Base-by-base conservation (phyloP, 2,888 invertebrate genomes). In the Dyspetes luteomarginatus region DNA sequence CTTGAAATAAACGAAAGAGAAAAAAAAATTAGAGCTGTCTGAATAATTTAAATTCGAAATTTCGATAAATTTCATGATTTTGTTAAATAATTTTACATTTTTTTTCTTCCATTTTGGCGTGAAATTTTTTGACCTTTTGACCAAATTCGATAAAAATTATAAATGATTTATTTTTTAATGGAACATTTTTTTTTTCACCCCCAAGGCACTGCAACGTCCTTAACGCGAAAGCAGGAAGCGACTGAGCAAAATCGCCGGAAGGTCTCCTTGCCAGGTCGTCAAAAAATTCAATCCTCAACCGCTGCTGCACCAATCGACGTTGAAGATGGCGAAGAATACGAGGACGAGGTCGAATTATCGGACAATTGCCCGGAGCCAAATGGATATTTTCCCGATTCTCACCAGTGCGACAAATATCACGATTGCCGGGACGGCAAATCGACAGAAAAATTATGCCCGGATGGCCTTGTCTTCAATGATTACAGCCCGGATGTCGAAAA, bases 391-490 rank as follows among this genome's bases (percentile, higher is more conserved):
- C 96, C 97, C 7, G 97, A 97, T 89, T 95, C 95, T 12, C 95
- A 96, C 87, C 97, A 97, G 92, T 97, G 97, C 90, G 97, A 97
- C 93, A 97, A 97, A 92, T 97, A 97, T 90, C 96, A 97, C 91
- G 95, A 95, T 81, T 97, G 97, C 93, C 93, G 94, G 72, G 95
- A 95, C 79, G 96, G 97, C 24, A 94, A 93, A 85, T 94, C 95
- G 71, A 95, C 94, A 0, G 97, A 96, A 88, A 96, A 96, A 90
- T 93, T 97, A 2, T 98, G 97, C 85, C 96, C 97, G 0, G 97
- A 98, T 90, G 97, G 97, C 22, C 95, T 97, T 94, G 97, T 97
- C 65, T 97, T 97, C 93, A 97, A 97, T 86, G 97, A 97, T 92
- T 97, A 95, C 92, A 96, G 95, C 85, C 93, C 95, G 1, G 94